Base-by-base conservation (phyloP, 2,797 vertebrate genomes). In the Tachyglossus aculeatus region DNA sequence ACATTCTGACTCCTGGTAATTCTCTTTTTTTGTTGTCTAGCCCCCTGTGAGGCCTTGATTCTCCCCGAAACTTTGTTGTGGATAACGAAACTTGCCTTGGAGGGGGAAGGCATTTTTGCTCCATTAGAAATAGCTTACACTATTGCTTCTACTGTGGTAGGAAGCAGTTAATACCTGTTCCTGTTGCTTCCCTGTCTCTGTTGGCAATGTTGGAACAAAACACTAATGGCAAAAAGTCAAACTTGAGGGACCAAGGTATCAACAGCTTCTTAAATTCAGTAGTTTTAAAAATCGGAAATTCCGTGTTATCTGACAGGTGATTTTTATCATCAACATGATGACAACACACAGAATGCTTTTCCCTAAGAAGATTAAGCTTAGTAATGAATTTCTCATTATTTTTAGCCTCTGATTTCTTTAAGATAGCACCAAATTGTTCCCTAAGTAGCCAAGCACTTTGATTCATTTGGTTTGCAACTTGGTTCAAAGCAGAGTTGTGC, bases 1-100 rank as follows among this genome's bases (percentile, higher is more conserved):
- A 65, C 43, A 48, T 78, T 62, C 65, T 94, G 92, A 93, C 81
- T 93, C 93, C 93, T 95, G 92, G 92, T 95, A n/a, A 92, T 71
- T 85, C 81, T 85, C 61, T 54, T 85, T 77, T 77, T 86, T 90
- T 92, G 92, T 92, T 93, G 81, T 88, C 89, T 80, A 88, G 72
- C 85, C 84, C 82, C 83, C 80, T 60, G 59, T 80, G 90, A 89
- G 81, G 89, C 88, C 89, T 86, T 94, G 91, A 77, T 74, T 86
- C 71, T 85, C 87, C 81, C 88, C 81, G 82, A 89, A 89, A 63
- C 58, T 84, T 57, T 40, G 22, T 75, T 74, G 58, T 72, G 27
- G 66, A 50, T 56, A 24, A 64, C 62, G 37, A 74, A 78, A 71
- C 82, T 53, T 54, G 52, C 25, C 45, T 72, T 13, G 33, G 65